Base-by-base conservation (phyloP, 2,113 vertebrate species). In the Etheostoma spectabile region DNA sequence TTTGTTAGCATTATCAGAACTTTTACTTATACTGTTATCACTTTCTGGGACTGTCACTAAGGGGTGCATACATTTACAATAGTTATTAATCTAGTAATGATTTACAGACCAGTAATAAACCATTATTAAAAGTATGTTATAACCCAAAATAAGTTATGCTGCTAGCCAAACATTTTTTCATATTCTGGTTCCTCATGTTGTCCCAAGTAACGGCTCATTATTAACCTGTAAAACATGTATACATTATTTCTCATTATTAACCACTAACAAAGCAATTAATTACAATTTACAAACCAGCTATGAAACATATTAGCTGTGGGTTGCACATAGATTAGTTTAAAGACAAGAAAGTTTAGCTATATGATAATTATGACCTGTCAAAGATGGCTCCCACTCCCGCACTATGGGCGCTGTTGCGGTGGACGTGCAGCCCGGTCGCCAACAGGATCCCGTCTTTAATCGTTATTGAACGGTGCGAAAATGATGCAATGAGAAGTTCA, bases 361-460 rank as follows among this genome's bases (percentile, higher is more conserved):
- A 27, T 16, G 2, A 4, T 7, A 33, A 77, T 65, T 79, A n/a
- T 22, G 13, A 99, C 98, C 98, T 98, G 96, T 99, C 98, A 66
- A 99, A 99, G 95, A 99, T 99, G 94, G 98, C 98, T 70, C 98
- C 98, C 19, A 99, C 98, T 13, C 98, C 98, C 0, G 98, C 98
- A 4, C 98, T 99, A 91, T 99, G 98, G 8, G 98, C 98, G 12
- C 98, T 99, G 95, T 97, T 99, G 16, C 98, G 93, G 91, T 99
- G 98, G 48, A 99, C 98, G 30, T 99, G 98, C 42, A 99, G 96
- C 65, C 98, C 98, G 0, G 98, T 99, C 72, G 98, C 97, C 38
- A 99, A 90, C 12, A 99, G 96, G 84, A 99, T 99, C 46, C 98
- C 98, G 0, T 99, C 98, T 90, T 97, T 99, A 64, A 99, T 98